Base-by-base conservation (phyloP, 1,140 invertebrate species). In the Vanessa atalanta region DNA sequence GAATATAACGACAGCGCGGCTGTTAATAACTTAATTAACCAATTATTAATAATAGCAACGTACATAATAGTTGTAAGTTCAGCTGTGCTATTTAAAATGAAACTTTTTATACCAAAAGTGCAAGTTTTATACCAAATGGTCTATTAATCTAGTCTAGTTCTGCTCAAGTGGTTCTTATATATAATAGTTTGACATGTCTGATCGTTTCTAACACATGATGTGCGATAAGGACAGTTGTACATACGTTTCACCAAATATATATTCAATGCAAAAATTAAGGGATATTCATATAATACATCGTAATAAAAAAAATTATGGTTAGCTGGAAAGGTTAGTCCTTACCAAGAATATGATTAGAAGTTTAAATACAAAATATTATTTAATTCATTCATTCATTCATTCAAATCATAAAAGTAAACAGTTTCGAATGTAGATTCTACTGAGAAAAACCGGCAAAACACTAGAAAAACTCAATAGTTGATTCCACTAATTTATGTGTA, bases 51-150 rank as follows among this genome's bases (percentile, higher is more conserved):
- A 53, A 64, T 51, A 13, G 12, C 48, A 14, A 71, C 69, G 74
- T 76, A 76, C 68, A 71, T 67, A 71, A 71, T 76, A 76, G 60
- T 31, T 61, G 43, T 77, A 76, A 72, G 69, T 2, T 31, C 26
- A 72, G 57, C 55, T 76, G 61, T 72, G 65, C 51, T 65, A 48
- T 60, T 20, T 66, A 73, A 60, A 26, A 68, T 73, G 48, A 47
- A 65, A 47, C 51, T 65, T 75, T 70, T 61, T 66, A 61, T 70
- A 50, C 26, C 26, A 50, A 75, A 76, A 67, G 70, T 76, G 72
- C 80, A 79, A 71, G 2, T 31, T 80, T 61, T 77, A 82, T 84
- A 87, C 83, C 85, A 86, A 87, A 87, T 84, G 76, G 76, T 83
- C 78, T 81, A 75, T 75, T 50, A 79, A 75, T 86, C 84, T 86